These are phyloP conservation scores for Tricholauxania praeusta DNA, from an alignment of 2,888 invertebrate species.

Conservation along the genomic window DNA sequence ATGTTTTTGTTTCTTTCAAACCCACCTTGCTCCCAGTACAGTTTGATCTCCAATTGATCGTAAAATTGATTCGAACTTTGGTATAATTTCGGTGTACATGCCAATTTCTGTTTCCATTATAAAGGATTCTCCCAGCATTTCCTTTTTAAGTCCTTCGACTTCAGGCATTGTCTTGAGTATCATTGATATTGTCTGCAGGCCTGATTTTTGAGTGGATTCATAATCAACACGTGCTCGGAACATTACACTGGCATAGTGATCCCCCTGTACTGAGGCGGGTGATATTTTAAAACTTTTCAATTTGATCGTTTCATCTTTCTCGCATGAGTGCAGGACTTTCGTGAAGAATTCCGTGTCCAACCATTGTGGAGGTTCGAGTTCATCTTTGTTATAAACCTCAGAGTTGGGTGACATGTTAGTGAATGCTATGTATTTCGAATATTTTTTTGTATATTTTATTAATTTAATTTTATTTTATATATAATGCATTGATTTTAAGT, in stretches of 20 bases:
- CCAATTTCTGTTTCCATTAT: slow-evolving; percentile 51
- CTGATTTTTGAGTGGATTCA: not conserved
- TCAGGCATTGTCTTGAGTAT: slow-evolving; percentile 50
- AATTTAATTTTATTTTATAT: too few relatives aligned
- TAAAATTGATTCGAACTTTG: slow-evolving; percentile 50
- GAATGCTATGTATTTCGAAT: too few relatives aligned
- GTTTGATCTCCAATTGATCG: slow-evolving; percentile 47
- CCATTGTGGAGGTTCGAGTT: slow-evolving; percentile 53
- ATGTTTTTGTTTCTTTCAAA: not conserved
- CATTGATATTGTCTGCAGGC: slow-evolving; percentile 36
- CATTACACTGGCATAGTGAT: slow-evolving; percentile 54
- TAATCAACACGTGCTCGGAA: slow-evolving; percentile 47
- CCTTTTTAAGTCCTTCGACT: slow-evolving; percentile 45
- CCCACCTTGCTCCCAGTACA: slow-evolving; percentile 26
- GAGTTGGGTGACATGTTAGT: too few relatives aligned
- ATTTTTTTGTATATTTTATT: too few relatives aligned
- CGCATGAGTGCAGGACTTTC: slow-evolving; percentile 40
- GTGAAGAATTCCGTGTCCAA: slow-evolving; percentile 47
- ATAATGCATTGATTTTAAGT: too few relatives aligned
- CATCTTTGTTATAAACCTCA: slow-evolving; percentile 45
- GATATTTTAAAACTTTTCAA: slow-evolving; percentile 21
- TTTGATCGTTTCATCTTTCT: not conserved
- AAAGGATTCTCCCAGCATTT: slow-evolving; percentile 40
- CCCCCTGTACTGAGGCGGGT: slow-evolving; percentile 48
- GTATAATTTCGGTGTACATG: slow-evolving; percentile 51